Conservation (phyloP, 1,140 invertebrate genomes). For the Heliconius hermathena region DNA sequence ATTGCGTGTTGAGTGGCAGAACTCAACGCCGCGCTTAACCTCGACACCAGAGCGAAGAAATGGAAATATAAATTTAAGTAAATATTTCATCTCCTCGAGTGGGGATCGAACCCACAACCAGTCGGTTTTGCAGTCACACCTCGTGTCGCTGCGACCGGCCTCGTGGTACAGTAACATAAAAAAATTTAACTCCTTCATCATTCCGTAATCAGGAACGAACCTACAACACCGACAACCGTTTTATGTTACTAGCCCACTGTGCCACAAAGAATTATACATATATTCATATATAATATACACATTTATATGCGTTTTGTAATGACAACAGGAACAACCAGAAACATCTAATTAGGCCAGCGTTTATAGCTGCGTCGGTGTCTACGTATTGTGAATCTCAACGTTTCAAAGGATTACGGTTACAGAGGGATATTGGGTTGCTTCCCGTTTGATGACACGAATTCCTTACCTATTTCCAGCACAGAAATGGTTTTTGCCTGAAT, state of each 20-base stretch:
- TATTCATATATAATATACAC: not conserved
- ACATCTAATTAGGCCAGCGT: constrained; percentile 5
- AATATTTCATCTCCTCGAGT: too few relatives aligned
- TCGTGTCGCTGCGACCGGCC: too few relatives aligned
- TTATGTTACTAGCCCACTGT: not conserved
- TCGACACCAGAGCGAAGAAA: too few relatives aligned
- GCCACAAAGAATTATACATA: not conserved
- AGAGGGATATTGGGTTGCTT: constrained; percentile 13
- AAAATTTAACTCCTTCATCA: too few relatives aligned
- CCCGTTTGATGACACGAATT: constrained; percentile 1
- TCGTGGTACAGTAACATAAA: too few relatives aligned
- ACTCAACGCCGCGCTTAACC: too few relatives aligned
- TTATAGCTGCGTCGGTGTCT: not conserved
- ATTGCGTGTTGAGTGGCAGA: too few relatives aligned
- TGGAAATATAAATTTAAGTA: too few relatives aligned
- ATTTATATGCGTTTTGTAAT: not conserved
- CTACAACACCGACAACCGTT: too few relatives aligned
- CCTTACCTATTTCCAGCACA: not conserved
- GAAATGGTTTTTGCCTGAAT: not conserved
- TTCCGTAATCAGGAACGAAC: too few relatives aligned
- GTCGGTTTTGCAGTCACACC: too few relatives aligned
- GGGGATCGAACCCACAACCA: too few relatives aligned
- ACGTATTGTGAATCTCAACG: constrained; percentile 10
- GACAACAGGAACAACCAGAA: not conserved
- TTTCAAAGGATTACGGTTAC: constrained; percentile 21